phyloP scores from a whole-genome alignment of 2,888 invertebrate species.

The Sycophila texana region DNA sequence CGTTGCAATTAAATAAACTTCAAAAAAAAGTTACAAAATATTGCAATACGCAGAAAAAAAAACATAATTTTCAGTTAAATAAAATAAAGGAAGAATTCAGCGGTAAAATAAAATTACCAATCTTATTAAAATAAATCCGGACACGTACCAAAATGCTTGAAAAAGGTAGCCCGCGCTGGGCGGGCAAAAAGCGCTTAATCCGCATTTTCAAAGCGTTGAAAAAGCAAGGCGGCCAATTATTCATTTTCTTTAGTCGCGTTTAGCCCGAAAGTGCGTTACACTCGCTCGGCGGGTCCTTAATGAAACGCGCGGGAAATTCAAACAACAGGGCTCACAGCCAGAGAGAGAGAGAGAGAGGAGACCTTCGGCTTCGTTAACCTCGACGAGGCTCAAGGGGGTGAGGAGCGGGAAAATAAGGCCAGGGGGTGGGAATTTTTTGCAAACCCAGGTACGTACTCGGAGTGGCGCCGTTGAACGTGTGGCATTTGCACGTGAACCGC shows the following conservation, averaged over 20 bases:
- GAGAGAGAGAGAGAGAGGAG: slow-evolving; percentile 9
- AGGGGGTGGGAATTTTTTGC: slow-evolving; percentile 11
- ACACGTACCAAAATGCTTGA: neutral
- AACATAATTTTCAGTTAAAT: too few species aligned
- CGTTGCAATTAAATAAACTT: too few species aligned
- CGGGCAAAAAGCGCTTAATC: slow-evolving; percentile 4
- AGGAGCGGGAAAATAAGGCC: slow-evolving; percentile 28
- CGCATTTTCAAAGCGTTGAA: neutral
- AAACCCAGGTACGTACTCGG: slow-evolving; percentile 73
- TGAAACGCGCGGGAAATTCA: slow-evolving; percentile 43
- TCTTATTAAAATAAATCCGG: too few species aligned
- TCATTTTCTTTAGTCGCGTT: slow-evolving; percentile 9
- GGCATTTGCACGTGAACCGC: slow-evolving; percentile 84
- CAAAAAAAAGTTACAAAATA: too few species aligned
- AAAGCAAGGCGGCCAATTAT: slow-evolving; percentile 2
- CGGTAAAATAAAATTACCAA: too few species aligned
- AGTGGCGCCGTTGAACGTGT: slow-evolving; percentile 78
- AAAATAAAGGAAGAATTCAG: too few species aligned
- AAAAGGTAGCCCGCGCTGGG: neutral
- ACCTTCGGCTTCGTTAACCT: slow-evolving; percentile 38
- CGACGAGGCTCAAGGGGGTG: slow-evolving; percentile 52
- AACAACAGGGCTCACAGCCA: slow-evolving; percentile 10
- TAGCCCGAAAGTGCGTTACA: slow-evolving; percentile 9
- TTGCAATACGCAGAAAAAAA: too few species aligned
- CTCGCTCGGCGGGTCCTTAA: slow-evolving; percentile 7